phyloP scores from a whole-genome alignment of 1,140 invertebrate species.

The Drosophila saltans region DNA sequence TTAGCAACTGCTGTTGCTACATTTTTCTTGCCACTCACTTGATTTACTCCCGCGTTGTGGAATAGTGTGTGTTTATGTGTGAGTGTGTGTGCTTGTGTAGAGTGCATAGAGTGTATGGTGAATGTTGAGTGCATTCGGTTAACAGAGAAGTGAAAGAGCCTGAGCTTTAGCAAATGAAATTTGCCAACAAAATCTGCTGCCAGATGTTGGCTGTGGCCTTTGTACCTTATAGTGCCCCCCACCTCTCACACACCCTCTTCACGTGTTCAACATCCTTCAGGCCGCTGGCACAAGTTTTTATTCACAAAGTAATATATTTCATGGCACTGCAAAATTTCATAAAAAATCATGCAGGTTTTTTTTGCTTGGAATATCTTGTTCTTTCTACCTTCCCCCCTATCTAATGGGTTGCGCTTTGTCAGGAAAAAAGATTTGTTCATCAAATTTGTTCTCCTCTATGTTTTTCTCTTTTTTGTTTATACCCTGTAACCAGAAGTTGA shows the following conservation, averaged over 20 bases:
- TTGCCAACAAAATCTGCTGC: slow-evolving; percentile 39
- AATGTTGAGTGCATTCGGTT: slow-evolving; percentile 15
- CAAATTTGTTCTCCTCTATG: slow-evolving; percentile 21
- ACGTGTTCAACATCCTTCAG: slow-evolving; percentile 12
- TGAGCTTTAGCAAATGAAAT: slow-evolving; percentile 54
- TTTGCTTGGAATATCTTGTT: not conserved
- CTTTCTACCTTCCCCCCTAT: not conserved
- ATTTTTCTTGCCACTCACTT: slow-evolving; percentile 40
- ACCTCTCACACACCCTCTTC: not conserved
- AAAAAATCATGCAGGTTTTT: slow-evolving; percentile 55
- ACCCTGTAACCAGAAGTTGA: too few relatives aligned
- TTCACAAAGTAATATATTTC: slow-evolving; percentile 11
- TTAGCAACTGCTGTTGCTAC: slow-evolving; percentile 1
- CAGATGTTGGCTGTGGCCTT: slow-evolving; percentile 43
- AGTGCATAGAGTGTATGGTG: not conserved
- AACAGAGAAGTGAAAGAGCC: slow-evolving; percentile 6
- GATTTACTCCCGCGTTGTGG: slow-evolving; percentile 48
- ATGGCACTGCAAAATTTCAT: slow-evolving; percentile 50
- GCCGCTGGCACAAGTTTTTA: slow-evolving; percentile 13
- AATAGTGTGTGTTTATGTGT: slow-evolving; percentile 14
- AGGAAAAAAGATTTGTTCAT: slow-evolving; percentile 41
- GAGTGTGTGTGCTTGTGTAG: slow-evolving; percentile 6
- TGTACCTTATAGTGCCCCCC: not conserved
- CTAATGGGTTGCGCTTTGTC: slow-evolving; percentile 48
- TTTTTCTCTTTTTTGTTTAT: slow-evolving; percentile 15